phyloP scores from a whole-genome alignment of 1,140 invertebrate species.

The Drosophila tsacasi region DNA sequence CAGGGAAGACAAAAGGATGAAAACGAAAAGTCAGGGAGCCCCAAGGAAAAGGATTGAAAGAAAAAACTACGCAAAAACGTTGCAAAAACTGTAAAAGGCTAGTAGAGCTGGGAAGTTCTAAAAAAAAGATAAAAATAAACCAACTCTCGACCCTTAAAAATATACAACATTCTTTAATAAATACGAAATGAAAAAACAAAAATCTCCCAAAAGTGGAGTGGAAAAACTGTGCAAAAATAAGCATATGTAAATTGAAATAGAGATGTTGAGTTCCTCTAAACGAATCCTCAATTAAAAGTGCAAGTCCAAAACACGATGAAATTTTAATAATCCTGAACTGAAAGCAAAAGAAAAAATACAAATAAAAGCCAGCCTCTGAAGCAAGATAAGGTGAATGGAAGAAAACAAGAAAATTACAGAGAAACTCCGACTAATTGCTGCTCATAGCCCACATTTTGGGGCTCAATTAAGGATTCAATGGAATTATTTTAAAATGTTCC shows the following conservation, averaged over 20 bases:
- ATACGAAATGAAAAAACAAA: neutral
- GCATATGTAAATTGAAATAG: conserved; percentile 12
- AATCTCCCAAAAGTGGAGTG: neutral
- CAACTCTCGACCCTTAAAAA: conserved; percentile 8
- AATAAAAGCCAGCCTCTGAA: neutral
- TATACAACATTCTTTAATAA: neutral
- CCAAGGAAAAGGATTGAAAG: neutral
- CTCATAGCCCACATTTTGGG: conserved; percentile 7
- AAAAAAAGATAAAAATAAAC: conserved; percentile 1
- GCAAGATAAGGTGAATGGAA: neutral
- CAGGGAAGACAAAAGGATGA: conserved; percentile 3
- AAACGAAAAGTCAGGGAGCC: neutral
- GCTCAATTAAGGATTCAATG: conserved; percentile 1
- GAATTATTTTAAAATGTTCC: neutral
- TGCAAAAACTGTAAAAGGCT: neutral
- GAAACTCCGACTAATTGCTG: conserved; percentile 2
- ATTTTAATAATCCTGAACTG: conserved; percentile 5
- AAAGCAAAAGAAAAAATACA: neutral
- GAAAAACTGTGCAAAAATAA: neutral
- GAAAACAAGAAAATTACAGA: conserved; percentile 11
- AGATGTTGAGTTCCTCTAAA: conserved; percentile 8
- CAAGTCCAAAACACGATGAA: conserved; percentile 2
- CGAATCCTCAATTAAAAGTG: conserved; percentile 29
- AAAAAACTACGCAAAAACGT: neutral
- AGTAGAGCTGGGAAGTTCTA: neutral